Evolutionary conservation across 2,797 vertebrate species (phyloP), one percentile per base, ranked within the genome.

Genomic region (Karalla daura): DNA sequence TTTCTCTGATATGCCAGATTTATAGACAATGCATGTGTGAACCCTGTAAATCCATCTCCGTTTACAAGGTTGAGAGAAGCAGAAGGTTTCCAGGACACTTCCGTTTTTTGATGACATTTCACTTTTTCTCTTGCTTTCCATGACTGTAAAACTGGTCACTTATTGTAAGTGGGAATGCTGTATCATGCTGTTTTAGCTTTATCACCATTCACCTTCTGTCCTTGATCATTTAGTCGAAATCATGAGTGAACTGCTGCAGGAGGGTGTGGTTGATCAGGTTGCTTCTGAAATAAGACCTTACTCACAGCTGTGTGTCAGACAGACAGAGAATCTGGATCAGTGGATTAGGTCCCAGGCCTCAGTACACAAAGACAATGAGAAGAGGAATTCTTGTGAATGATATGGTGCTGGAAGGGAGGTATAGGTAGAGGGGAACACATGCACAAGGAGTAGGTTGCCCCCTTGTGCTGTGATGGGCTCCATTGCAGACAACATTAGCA

Each of bases 361-460:
- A 53, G 10, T 11, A 54, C 10, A 40, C 15, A 74, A 25, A 30
- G 0, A 44, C 17, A 24, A 37, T 5, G 7, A 4, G 8, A 17
- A 33, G n/a, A 40, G 36, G 0, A 1, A 30, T 30, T 6, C 5
- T 3, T 30, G 28, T 30, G 28, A 30, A 44, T 49, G 24, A 35
- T 45, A 6, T 12, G 7, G 14, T 24, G 5, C 3, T 20, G 17
- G 25, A 41, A n/a, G 32, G 1, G 7, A 7, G 3, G 17, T 28
- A 5, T 41, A 37, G 70, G 50, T 32, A 17, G 53, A 40, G 21
- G 50, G 7, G 33, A 4, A 59, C 4, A 58, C 10, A 68, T 47
- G 4, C 52, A 78, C 24, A 71, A 68, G 63, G 53, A 73, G 47
- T 47, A 74, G 66, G 70, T 68, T 81, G 73, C 74, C 73, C 79